Evolutionary conservation across 2,113 vertebrate species (phyloP).

Genomic region (Gavia stellata): DNA sequence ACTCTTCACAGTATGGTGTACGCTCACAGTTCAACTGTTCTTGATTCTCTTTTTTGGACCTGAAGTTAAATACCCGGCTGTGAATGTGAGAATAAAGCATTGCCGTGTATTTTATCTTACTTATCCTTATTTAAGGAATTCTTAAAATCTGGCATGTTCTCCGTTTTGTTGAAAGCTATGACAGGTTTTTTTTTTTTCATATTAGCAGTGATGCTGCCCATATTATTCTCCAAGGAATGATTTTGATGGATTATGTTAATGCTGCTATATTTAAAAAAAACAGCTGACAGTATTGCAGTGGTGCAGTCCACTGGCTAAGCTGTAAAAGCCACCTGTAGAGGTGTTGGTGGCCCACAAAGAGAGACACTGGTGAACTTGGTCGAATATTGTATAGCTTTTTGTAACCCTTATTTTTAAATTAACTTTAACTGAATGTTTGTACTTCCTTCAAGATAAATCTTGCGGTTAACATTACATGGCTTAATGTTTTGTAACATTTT

Average conservation of each 20-base stretch:
- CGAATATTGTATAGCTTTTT: background rate
- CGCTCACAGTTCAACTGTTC: background rate
- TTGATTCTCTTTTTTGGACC: background rate
- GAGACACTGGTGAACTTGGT: background rate
- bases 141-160: background rate
- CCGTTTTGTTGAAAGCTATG: background rate
- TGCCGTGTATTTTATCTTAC: background rate
- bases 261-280: background rate
- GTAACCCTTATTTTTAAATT: background rate
- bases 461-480: background rate
- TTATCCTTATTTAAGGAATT: background rate
- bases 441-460: background rate
- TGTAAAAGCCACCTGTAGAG: background rate
- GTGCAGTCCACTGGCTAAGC: background rate
- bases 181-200: background rate
- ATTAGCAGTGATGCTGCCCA: background rate
- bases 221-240: background rate
- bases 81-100: background rate
- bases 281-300: background rate
- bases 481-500: background rate
- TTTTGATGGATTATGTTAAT: background rate
- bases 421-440: background rate
- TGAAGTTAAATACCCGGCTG: background rate
- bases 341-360: background rate
- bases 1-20: background rate